A percentile compares a stretch with the other conserved stretches of the same genome.
Evolutionary conservation across 2,113 vertebrate genomes (phyloP).

Genomic region (Cynocephalus volans): DNA sequence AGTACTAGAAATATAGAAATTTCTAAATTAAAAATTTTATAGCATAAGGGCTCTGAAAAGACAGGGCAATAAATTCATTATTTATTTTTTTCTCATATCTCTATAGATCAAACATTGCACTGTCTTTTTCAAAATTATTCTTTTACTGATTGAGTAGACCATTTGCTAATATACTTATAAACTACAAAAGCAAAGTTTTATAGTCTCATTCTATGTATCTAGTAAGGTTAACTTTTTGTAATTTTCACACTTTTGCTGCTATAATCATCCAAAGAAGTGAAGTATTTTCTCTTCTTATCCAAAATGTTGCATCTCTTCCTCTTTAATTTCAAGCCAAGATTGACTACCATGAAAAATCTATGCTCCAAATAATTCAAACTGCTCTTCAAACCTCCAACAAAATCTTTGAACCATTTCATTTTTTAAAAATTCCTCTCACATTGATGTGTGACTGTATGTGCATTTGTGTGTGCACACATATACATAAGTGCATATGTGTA

Average conservation of each 20-base stretch:
- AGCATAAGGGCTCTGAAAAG: not conserved
- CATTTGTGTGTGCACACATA: too few species aligned
- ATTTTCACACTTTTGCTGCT: not conserved
- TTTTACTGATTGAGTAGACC: not conserved
- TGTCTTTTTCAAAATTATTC: not conserved
- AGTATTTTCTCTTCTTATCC: not conserved
- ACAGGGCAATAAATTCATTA: not conserved
- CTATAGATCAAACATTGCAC: not conserved
- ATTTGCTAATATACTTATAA: not conserved
- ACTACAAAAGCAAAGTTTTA: not conserved
- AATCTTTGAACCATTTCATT: not conserved
- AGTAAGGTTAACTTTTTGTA: not conserved
- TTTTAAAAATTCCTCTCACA: not conserved
- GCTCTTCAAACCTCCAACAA: not conserved
- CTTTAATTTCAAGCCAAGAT: conserved; percentile 13
- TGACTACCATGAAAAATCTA: not conserved
- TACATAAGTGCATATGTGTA: not conserved
- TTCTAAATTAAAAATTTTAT: not conserved
- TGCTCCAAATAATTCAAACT: not conserved
- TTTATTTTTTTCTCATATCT: not conserved
- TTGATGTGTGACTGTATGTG: not conserved
- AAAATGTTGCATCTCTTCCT: not conserved
- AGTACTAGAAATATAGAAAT: not conserved
- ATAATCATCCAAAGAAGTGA: not conserved
- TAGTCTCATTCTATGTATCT: not conserved